phyloP scores from a whole-genome alignment of 2,888 invertebrate genomes.

The Eubasilissa splendida region DNA sequence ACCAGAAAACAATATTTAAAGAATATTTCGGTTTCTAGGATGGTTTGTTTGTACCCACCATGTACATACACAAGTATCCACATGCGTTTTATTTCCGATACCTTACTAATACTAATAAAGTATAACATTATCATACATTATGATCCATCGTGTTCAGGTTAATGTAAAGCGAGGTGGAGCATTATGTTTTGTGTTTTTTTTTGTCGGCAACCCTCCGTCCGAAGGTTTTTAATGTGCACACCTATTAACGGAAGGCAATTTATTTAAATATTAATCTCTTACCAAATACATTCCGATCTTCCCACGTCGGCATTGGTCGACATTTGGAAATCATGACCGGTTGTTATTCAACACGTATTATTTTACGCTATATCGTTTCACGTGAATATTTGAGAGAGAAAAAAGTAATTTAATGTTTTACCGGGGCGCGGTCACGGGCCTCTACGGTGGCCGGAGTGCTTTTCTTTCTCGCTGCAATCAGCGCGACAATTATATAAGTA shows the following conservation, averaged over 20 bases:
- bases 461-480: not conserved
- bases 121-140: no score
- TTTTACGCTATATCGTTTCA: conserved; percentile 16
- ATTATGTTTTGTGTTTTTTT: conserved; percentile 9
- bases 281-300: conserved; percentile 39
- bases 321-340: conserved; percentile 36
- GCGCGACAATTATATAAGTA: no score
- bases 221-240: conserved; percentile 21
- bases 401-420: no score
- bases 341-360: conserved; percentile 9
- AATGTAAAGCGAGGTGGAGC: no score
- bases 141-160: no score
- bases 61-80: no score
- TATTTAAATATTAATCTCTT: conserved; percentile 39
- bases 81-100: no score
- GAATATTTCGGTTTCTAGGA: no score
- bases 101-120: no score
- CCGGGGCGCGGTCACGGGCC: not conserved
- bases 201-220: not conserved
- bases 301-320: conserved; percentile 24
- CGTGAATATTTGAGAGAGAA: conserved; percentile 24
- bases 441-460: not conserved
- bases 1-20: no score
- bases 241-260: conserved; percentile 26
- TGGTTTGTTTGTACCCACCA: no score